Percentiles rank a stretch among this genome's conserved stretches.
Evolutionary conservation across 2,113 vertebrate species (phyloP).

Genomic region (Hucho hucho): DNA sequence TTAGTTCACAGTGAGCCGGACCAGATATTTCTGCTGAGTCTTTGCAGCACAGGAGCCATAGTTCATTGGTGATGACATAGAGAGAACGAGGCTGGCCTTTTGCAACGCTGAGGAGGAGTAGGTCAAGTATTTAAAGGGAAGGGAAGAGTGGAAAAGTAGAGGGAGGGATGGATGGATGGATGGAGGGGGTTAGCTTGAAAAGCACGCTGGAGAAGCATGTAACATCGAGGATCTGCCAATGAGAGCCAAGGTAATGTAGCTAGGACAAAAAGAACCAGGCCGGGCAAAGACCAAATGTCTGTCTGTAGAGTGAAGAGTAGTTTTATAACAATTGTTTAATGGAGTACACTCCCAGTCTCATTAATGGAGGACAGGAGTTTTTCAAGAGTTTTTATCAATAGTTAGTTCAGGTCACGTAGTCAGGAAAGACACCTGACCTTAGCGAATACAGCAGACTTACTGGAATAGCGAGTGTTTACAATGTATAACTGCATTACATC

Average conservation of each 20-base stretch:
- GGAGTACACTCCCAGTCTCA: too few relatives aligned
- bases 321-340: too few relatives aligned
- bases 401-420: too few relatives aligned
- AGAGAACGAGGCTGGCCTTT: slow-evolving; percentile 26
- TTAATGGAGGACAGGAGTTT: too few relatives aligned
- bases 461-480: not conserved
- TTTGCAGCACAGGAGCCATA: slow-evolving; percentile 19
- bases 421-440: too few relatives aligned
- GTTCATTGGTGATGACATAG: slow-evolving; percentile 21
- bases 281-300: too few relatives aligned
- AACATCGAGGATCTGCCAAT: not conserved
- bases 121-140: slow-evolving; percentile 24
- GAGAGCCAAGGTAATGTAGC: not conserved
- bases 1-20: not conserved
- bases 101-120: slow-evolving; percentile 28
- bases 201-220: not conserved
- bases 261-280: not conserved
- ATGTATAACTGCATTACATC: not conserved
- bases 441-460: not conserved
- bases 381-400: too few relatives aligned
- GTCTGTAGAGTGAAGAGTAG: too few relatives aligned
- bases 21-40: not conserved
- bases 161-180: not conserved
- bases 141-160: not conserved
- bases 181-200: not conserved